Evolutionary conservation across 2,797 vertebrate genomes (phyloP).

Genomic region (Huso huso): DNA sequence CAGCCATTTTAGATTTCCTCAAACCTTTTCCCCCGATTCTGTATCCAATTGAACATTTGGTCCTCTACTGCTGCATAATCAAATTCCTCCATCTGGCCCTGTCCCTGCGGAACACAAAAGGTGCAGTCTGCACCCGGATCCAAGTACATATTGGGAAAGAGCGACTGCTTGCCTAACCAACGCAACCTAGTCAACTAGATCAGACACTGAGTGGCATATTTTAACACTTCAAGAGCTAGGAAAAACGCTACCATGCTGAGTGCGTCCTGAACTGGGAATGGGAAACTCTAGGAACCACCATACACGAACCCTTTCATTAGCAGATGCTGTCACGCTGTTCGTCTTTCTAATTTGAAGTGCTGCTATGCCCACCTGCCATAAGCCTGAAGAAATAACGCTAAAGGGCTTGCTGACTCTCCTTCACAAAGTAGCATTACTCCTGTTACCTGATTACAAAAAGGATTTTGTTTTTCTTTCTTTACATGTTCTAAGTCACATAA

Average conservation of each 20-base stretch:
- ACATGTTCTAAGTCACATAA: not conserved
- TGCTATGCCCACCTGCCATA: not conserved
- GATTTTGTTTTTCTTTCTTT: too few species aligned
- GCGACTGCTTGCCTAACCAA: constrained; percentile 88
- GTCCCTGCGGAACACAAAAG: constrained; percentile 95
- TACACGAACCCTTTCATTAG: constrained; percentile 30
- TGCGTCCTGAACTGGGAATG: constrained; percentile 1
- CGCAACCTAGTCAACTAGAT: constrained; percentile 80
- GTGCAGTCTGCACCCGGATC: constrained; percentile 92
- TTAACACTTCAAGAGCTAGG: constrained; percentile 45
- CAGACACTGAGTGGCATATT: constrained; percentile 41
- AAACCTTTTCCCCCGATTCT: constrained; percentile 91
- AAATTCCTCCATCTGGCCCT: constrained; percentile 99
- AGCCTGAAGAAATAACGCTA: constrained; percentile 1
- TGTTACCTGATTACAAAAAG: too few species aligned
- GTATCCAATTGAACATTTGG: constrained; percentile 99
- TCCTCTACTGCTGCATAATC: constrained; percentile 99
- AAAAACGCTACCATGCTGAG: not conserved
- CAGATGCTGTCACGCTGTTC: constrained; percentile 61
- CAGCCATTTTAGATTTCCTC: constrained; percentile 98
- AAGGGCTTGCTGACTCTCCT: not conserved
- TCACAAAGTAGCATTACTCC: too few species aligned
- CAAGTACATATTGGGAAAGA: constrained; percentile 91
- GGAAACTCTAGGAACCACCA: not conserved
- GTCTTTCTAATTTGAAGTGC: constrained; percentile 25